Conservation (phyloP, 2,113 vertebrate genomes). For the Oxyura jamaicensis region DNA sequence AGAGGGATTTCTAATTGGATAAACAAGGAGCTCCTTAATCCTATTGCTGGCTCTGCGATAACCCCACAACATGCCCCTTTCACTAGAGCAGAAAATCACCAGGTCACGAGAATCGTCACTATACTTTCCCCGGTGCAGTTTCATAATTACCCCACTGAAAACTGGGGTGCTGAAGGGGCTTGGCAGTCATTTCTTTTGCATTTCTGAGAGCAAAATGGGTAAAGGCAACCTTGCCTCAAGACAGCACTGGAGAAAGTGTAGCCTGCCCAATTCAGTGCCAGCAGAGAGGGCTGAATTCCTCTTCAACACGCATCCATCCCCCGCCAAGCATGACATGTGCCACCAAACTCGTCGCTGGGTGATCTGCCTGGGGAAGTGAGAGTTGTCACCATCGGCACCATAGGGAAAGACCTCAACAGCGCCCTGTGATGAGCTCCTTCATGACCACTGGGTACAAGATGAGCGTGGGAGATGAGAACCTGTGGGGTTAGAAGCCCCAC, state of each 20-base stretch:
- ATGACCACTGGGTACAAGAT: fast-evolving
- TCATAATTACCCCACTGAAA: not conserved
- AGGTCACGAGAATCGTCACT: not conserved
- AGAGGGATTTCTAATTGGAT: not conserved
- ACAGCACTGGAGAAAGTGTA: not conserved
- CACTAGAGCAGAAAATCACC: not conserved
- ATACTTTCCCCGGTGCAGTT: not conserved
- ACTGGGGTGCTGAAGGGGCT: fast-evolving
- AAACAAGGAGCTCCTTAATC: not conserved
- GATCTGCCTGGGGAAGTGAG: not conserved
- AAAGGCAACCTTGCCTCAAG: not conserved
- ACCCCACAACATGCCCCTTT: not conserved
- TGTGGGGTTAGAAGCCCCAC: not conserved
- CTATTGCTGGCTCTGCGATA: not conserved
- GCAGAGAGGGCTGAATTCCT: not conserved
- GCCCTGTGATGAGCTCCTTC: not conserved
- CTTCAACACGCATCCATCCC: not conserved
- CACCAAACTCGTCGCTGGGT: not conserved
- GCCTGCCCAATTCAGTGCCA: not conserved
- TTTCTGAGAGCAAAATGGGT: not conserved
- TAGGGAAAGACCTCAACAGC: not conserved
- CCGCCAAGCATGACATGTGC: fast-evolving
- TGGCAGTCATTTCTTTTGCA: not conserved
- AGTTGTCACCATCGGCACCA: fast-evolving
- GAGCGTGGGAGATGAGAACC: not conserved